These are phyloP conservation scores for Tenthredo mesomela DNA, from an alignment of 2,888 invertebrate genomes.

Conservation along the genomic window DNA sequence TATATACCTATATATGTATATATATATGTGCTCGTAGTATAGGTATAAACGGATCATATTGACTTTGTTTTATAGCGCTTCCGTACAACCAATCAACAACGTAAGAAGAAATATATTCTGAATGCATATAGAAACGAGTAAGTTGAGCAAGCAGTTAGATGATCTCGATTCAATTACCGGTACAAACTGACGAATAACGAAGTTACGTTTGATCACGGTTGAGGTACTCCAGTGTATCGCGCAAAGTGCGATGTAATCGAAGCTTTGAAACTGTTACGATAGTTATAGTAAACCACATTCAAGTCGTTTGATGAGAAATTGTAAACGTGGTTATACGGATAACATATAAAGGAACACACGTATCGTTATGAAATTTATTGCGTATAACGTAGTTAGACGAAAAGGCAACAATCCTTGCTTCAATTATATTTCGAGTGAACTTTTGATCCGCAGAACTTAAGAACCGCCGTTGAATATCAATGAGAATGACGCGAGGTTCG, in stretches of 20 bases:
- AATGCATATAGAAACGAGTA: conserved; percentile 9
- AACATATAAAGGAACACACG: conserved; percentile 61
- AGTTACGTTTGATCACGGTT: conserved; percentile 56
- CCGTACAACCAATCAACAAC: background rate
- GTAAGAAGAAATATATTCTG: background rate
- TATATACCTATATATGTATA: background rate
- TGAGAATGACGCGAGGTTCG: background rate
- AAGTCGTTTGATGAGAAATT: background rate
- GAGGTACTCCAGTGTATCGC: conserved; percentile 54
- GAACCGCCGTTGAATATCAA: background rate
- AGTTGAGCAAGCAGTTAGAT: conserved; percentile 44
- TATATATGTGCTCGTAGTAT: background rate
- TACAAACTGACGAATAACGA: conserved; percentile 65
- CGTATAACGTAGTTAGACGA: conserved; percentile 54
- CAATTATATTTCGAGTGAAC: background rate
- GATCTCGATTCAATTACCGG: conserved; percentile 70
- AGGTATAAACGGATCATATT: conserved; percentile 2
- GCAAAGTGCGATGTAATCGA: conserved; percentile 51
- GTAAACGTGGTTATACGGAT: background rate
- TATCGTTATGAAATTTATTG: conserved; percentile 65
- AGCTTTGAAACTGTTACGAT: background rate
- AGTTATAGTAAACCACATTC: background rate
- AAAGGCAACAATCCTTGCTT: conserved; percentile 47
- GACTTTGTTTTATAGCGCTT: conserved; percentile 8
- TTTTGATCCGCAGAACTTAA: no score